Conservation (phyloP, 2,113 vertebrate genomes). For the Cheilinus undulatus region DNA sequence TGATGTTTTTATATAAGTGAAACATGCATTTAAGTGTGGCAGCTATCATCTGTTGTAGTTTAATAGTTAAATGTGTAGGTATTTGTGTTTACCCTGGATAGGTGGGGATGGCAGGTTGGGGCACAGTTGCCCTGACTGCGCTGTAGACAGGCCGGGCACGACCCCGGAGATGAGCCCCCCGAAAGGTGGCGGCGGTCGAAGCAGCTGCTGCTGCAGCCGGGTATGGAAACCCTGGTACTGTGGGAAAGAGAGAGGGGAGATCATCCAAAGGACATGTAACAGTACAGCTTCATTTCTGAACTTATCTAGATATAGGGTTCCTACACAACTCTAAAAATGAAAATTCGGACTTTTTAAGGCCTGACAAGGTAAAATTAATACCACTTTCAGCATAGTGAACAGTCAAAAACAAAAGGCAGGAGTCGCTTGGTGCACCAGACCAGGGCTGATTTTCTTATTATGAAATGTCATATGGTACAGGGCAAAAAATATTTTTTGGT, state of each 20-base stretch:
- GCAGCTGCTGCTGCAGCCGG: conserved; percentile 85
- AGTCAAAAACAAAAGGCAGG: too few species aligned
- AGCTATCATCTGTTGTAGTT: neutral
- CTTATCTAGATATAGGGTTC: too few species aligned
- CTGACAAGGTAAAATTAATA: too few species aligned
- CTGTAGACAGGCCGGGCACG: conserved; percentile 96
- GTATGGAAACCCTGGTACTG: conserved; percentile 99
- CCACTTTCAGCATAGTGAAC: too few species aligned
- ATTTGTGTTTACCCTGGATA: conserved; percentile 82
- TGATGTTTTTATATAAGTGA: conserved; percentile 9
- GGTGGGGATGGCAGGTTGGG: conserved; percentile 92
- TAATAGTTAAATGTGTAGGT: neutral
- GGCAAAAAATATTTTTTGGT: too few species aligned
- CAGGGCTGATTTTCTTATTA: too few species aligned
- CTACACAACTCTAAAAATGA: too few species aligned
- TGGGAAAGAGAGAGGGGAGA: conserved; percentile 28
- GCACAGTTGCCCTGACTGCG: conserved; percentile 93
- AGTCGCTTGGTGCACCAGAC: too few species aligned
- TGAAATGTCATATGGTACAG: too few species aligned
- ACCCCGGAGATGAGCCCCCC: conserved; percentile 96
- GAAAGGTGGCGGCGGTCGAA: conserved; percentile 93
- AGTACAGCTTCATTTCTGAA: neutral
- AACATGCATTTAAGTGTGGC: conserved; percentile 49
- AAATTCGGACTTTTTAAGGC: too few species aligned
- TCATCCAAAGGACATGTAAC: neutral